These are phyloP conservation scores for Pammene aurita DNA, from an alignment of 2,888 invertebrate species.

Conservation along the genomic window DNA sequence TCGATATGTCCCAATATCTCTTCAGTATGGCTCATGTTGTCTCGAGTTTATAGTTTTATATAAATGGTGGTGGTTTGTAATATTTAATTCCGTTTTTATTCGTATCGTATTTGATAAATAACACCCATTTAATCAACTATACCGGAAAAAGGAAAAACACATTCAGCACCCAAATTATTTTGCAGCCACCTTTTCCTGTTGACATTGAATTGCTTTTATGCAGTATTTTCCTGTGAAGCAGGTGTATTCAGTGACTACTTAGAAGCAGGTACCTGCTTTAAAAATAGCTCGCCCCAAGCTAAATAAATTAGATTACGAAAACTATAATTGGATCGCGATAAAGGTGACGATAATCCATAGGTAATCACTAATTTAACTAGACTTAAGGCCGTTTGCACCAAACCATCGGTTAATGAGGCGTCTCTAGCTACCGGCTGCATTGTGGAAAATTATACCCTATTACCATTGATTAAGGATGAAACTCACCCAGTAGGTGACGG, in stretches of 20 bases:
- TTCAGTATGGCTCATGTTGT: too few relatives aligned
- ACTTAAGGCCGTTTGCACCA: too few relatives aligned
- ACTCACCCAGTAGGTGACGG: constrained; percentile 93
- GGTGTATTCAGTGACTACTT: too few relatives aligned
- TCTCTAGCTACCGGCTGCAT: too few relatives aligned
- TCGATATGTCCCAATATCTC: too few relatives aligned
- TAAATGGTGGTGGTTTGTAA: too few relatives aligned
- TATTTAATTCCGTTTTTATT: too few relatives aligned
- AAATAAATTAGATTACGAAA: constrained; percentile 4
- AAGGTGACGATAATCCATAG: neutral
- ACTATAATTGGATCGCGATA: constrained; percentile 16
- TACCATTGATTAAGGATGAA: neutral
- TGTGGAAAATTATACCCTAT: neutral
- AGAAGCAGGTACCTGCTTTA: neutral
- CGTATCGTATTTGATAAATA: too few relatives aligned
- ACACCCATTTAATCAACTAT: neutral
- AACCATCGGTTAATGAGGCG: too few relatives aligned
- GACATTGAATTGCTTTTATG: neutral
- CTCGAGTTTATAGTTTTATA: too few relatives aligned
- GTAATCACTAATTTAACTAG: neutral
- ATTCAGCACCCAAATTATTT: neutral
- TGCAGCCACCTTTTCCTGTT: neutral
- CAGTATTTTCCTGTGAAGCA: neutral
- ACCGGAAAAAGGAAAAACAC: neutral
- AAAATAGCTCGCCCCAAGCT: neutral